These are phyloP conservation scores for Maylandia zebra DNA, from an alignment of 2,113 vertebrate species.

Conservation along the genomic window DNA sequence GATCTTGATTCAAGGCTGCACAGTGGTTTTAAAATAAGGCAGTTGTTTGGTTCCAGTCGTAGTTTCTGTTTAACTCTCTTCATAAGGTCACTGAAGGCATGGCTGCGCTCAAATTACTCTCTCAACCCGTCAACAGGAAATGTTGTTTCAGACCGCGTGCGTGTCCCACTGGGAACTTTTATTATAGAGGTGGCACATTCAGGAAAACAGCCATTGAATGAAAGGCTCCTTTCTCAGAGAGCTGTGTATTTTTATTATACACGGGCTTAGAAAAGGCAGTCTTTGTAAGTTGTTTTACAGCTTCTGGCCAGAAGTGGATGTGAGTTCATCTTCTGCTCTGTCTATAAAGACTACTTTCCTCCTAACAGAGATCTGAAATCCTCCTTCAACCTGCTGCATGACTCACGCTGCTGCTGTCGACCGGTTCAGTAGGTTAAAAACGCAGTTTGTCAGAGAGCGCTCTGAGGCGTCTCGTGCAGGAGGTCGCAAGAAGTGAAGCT, in stretches of 20 bases:
- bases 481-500: not conserved
- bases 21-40: not conserved
- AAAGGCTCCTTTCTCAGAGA: conserved; percentile 20
- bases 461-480: not conserved
- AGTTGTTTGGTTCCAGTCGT: not conserved
- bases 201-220: conserved; percentile 11
- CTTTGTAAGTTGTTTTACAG: not conserved
- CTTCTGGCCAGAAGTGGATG: not conserved
- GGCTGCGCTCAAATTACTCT: not conserved
- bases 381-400: not conserved
- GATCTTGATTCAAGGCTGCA: not conserved
- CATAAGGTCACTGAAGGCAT: not conserved
- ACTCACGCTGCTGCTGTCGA: not conserved
- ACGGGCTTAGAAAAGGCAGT: not conserved
- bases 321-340: not conserved
- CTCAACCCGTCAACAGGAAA: conserved; percentile 20
- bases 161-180: not conserved
- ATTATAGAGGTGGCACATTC: conserved; percentile 22
- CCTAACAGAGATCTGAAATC: not conserved
- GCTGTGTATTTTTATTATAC: not conserved
- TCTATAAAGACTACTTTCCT: not conserved
- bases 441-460: not conserved
- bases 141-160: conserved; percentile 3
- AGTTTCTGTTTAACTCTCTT: not conserved
- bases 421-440: not conserved